Evolutionary conservation across 1,140 invertebrate genomes (phyloP).

Genomic region (Ephestia elutella): DNA sequence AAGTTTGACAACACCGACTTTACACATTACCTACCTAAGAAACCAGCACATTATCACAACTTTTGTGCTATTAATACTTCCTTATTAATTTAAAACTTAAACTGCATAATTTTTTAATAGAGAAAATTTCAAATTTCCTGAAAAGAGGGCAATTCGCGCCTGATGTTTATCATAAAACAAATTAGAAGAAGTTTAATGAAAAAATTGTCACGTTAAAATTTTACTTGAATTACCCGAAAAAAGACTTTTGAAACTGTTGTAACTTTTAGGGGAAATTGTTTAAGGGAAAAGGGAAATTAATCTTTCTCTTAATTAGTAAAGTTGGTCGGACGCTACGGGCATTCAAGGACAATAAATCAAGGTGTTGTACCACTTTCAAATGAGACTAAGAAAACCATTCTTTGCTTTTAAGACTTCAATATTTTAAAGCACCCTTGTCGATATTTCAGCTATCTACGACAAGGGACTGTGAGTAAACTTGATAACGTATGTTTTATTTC

Average conservation of each 20-base stretch:
- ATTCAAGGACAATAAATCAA: conserved; percentile 67
- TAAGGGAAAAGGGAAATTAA: conserved; percentile 65
- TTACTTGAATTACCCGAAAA: conserved; percentile 28
- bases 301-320: conserved; percentile 70
- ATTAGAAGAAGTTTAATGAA: conserved; percentile 19
- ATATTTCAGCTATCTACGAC: conserved; percentile 36
- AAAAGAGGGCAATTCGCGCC: not conserved
- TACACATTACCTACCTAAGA: no score
- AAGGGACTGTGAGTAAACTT: conserved; percentile 14
- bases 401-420: conserved; percentile 45
- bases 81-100: no score
- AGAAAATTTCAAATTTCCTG: not conserved
- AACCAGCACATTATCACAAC: no score
- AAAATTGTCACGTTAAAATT: conserved; percentile 32
- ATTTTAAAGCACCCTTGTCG: conserved; percentile 37
- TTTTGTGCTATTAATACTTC: no score
- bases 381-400: conserved; percentile 37
- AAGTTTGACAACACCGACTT: no score
- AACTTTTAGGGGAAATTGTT: conserved; percentile 58
- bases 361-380: conserved; percentile 51
- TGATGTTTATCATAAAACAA: conserved; percentile 8
- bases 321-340: conserved; percentile 53
- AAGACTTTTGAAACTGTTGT: conserved; percentile 38
- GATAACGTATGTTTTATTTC: not conserved
- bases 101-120: not conserved